Evolutionary conservation across 2,797 vertebrate genomes (phyloP).

Genomic region (Crocidura indochinensis): DNA sequence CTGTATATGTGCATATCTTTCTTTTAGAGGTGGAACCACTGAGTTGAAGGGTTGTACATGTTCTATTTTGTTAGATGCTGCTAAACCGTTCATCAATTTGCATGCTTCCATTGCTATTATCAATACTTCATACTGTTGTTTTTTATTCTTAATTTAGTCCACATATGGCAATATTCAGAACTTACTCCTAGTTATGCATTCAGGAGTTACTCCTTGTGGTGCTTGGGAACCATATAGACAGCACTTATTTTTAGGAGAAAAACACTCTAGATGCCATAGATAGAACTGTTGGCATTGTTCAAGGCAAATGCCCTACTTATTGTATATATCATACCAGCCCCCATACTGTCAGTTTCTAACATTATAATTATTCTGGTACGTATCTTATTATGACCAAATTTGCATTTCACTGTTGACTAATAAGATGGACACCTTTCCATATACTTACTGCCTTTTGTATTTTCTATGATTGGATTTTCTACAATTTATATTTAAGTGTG

Average conservation of each 20-base stretch:
- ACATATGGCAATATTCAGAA: no score
- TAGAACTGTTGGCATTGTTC: no score
- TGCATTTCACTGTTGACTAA: conserved; percentile 71
- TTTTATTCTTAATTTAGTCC: no score
- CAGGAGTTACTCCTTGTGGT: no score
- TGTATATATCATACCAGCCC: neutral
- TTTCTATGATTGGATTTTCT: neutral
- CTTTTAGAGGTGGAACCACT: conserved; percentile 35
- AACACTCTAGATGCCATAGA: no score
- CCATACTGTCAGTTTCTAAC: conserved; percentile 58
- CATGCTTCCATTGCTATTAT: conserved; percentile 63
- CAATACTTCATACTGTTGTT: conserved; percentile 57
- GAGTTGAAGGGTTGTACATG: conserved; percentile 48
- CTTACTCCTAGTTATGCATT: no score
- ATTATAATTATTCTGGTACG: conserved; percentile 67
- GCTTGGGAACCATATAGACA: no score
- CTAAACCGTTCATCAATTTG: conserved; percentile 68
- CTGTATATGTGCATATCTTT: conserved; percentile 21
- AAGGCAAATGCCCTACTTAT: no score
- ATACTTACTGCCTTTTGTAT: conserved; percentile 59
- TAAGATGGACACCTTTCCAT: conserved; percentile 69
- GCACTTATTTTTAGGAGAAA: no score
- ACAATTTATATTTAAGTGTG: conserved; percentile 59
- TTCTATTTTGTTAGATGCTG: conserved; percentile 60
- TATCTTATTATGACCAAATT: conserved; percentile 66